Base-by-base conservation (phyloP, 2,888 invertebrate genomes). In the Romanomermis culicivorax region DNA sequence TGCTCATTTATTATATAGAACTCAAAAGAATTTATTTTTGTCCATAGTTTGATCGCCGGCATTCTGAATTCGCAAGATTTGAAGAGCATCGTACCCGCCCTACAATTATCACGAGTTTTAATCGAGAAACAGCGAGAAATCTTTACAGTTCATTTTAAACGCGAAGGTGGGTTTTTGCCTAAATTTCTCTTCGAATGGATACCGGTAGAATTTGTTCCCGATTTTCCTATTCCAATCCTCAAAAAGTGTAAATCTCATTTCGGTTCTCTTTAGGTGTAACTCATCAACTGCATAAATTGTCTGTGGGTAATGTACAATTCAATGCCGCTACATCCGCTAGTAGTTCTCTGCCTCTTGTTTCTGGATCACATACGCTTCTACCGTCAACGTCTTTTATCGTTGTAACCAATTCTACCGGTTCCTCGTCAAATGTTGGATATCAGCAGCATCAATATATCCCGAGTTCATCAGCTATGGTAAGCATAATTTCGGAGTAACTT, bases 21-120 rank as follows among this genome's bases (percentile, higher is more conserved):
- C 36, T 36, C 17, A 36, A 36, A n/a, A n/a, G n/a, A n/a, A n/a
- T n/a, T n/a, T n/a, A n/a, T n/a, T n/a, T n/a, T n/a, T n/a, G n/a
- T n/a, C n/a, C n/a, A n/a, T n/a, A 91, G 91, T 64, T 91, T 95
- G 72, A 86, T 95, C 68, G 93, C 93, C 29, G 89, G 89, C 56
- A 95, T 95, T 91, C 80, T 95, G 79, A 89, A 91, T 1, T 91
- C 91, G 2, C 14, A 82, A 69, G 95, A 95, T 75, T 77, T 95
- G 59, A 80, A 89, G 66, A 89, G 95, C 67, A 88, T 93, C 47
- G 91, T 95, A 51, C 89, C 89, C 54, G 89, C 93, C 45, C 75
- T 95, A 53, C 95, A 97, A 74, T 83, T 97, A 79, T 88, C 89
- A 2, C 86, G 88, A 71, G 86, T 95, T 63, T 74, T 97, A 58